These are phyloP conservation scores for Heteractis magnifica DNA, from an alignment of 92 coral and sea anemone species.

Conservation along the genomic window DNA sequence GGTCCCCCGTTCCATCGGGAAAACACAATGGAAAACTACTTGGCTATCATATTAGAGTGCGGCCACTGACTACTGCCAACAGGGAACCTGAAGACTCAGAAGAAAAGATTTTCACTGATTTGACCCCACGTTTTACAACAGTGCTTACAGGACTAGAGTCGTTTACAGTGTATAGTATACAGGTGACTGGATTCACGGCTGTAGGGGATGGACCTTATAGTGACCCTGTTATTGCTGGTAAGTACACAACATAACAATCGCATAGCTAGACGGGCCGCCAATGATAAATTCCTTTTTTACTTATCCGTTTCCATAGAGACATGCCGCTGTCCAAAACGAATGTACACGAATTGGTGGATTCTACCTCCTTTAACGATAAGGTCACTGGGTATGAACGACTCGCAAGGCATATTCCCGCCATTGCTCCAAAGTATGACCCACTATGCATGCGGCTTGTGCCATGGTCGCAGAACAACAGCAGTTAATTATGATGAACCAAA, in stretches of 20 bases:
- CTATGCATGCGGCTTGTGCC: conserved; percentile 44
- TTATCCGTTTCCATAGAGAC: conserved; percentile 48
- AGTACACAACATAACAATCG: neutral
- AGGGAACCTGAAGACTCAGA: conserved; percentile 6
- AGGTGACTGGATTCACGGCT: conserved; percentile 48
- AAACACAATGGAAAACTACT: conserved; percentile 50
- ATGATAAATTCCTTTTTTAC: neutral
- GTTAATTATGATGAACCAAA: conserved; percentile 26
- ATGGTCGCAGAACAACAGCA: conserved; percentile 23
- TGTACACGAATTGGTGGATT: conserved; percentile 59
- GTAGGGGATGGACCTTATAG: conserved; percentile 51
- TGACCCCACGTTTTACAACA: conserved; percentile 4
- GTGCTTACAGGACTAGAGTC: conserved; percentile 36
- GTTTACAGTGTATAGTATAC: conserved; percentile 38
- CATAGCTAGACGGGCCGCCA: too few species aligned
- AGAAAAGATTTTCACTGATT: neutral
- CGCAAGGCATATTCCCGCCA: conserved; percentile 57
- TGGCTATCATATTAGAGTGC: conserved; percentile 57
- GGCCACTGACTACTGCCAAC: conserved; percentile 42
- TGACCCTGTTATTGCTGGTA: conserved; percentile 46
- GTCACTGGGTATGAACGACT: conserved; percentile 4
- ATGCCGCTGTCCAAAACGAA: conserved; percentile 61
- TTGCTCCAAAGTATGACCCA: conserved; percentile 40
- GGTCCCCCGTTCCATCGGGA: conserved; percentile 51
- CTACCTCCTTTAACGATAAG: conserved; percentile 48